Base-by-base conservation (phyloP, 2,797 vertebrate genomes). In the Chloroceryle inda region DNA sequence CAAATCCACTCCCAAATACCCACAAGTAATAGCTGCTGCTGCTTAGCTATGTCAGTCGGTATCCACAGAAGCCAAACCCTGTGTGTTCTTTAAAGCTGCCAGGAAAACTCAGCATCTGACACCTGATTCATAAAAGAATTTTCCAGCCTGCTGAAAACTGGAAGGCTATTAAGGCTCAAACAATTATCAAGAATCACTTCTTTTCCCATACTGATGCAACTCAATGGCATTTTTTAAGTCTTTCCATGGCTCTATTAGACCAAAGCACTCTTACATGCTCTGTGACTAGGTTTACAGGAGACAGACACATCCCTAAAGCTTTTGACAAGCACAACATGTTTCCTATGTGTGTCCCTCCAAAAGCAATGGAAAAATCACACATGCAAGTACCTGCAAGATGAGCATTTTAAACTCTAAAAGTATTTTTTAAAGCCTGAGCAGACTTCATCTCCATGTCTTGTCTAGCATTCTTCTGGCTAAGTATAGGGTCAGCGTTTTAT, bases 31-130 rank as follows among this genome's bases (percentile, higher is more conserved):
- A 80, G 75, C 64, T 66, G 58, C 84, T 74, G 61, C 49, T 53
- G 59, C 66, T 90, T 72, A 88, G 83, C 67, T 85, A 33, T 42
- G 33, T 55, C 77, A 67, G 52, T 73, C 20, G 1, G 61, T 63
- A 44, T 61, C 44, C 63, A 73, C 3, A 0, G 66, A 73, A 74
- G 73, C 20, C 79, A 96, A 91, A 40, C 58, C 38, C 75, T 47
- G 6, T 8, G 44, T 4, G 2, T 47, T 88, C 82, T 67, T 86
- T 42, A 88, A 85, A 94, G 63, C 47, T 59, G 52, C 35, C 84
- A 38, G 29, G 62, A 93, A 89, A 95, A 88, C 37, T 86, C 87
- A 81, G 49, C 71, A 67, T 86, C 79, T 88, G 69, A 93, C 80
- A 81, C 23, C 37, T 90, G 74, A 82, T 71, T 89, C 40, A 33